Percentiles rank a stretch among this genome's conserved stretches.
These are phyloP conservation scores for Australoheros facetus DNA, from an alignment of 2,797 vertebrate species.

Conservation along the genomic window DNA sequence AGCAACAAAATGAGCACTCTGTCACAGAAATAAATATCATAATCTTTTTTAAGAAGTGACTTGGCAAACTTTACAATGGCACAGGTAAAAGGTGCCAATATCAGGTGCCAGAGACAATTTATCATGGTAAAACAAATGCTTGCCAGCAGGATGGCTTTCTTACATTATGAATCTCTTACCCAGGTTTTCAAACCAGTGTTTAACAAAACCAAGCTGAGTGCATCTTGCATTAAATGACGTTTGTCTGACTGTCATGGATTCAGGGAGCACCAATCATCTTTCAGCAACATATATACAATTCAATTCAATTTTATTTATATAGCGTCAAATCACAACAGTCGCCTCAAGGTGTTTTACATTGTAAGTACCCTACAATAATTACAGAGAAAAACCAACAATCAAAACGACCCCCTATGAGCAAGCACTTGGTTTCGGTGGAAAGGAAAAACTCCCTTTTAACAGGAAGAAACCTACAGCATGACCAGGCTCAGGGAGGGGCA, in stretches of 20 bases:
- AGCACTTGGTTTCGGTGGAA: no score
- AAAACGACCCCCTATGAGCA: no score
- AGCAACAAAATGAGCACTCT: not conserved
- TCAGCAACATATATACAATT: not conserved
- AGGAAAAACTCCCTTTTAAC: no score
- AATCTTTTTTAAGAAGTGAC: slow-evolving; percentile 26
- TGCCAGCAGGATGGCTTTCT: slow-evolving; percentile 28
- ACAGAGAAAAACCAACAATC: no score
- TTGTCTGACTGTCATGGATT: slow-evolving; percentile 7
- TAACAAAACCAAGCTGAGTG: slow-evolving; percentile 20
- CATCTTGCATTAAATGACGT: slow-evolving; percentile 24
- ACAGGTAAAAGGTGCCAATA: slow-evolving; percentile 29
- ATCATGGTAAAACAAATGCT: slow-evolving; percentile 1
- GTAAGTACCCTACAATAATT: no score
- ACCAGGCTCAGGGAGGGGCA: no score
- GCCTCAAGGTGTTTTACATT: no score
- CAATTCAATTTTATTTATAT: no score
- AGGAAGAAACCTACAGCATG: no score
- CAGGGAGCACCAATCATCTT: slow-evolving; percentile 9
- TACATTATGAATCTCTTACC: slow-evolving; percentile 9
- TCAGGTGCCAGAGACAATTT: slow-evolving; percentile 25
- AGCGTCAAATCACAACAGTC: no score
- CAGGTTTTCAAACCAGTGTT: slow-evolving; percentile 8
- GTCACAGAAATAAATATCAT: slow-evolving; percentile 13
- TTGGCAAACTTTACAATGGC: slow-evolving; percentile 36